A percentile compares a stretch with the other conserved stretches of the same genome.
Conservation (phyloP, 35 echinoderm and acorn worm genomes). For the Amphiura filiformis region DNA sequence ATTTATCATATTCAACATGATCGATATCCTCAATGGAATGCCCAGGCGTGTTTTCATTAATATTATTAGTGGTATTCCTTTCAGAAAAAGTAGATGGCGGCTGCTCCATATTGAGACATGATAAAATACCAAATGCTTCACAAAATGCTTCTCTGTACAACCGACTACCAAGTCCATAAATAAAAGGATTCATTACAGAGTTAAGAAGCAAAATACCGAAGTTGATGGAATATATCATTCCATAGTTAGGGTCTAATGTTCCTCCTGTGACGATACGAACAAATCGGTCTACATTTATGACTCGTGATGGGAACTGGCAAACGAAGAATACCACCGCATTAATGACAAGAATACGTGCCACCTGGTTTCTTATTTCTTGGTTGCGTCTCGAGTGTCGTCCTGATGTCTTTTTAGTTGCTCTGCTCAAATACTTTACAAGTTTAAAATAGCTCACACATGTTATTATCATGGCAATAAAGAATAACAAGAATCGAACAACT, state of each 20-base stretch:
- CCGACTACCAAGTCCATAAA: constrained; percentile 76
- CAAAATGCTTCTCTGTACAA: constrained; percentile 74
- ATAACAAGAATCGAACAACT: constrained; percentile 27
- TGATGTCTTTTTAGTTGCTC: background rate
- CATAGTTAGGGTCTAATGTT: constrained; percentile 11
- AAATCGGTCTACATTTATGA: constrained; percentile 62
- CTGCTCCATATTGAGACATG: background rate
- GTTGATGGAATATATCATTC: constrained; percentile 43
- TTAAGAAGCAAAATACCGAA: constrained; percentile 65
- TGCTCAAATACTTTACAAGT: constrained; percentile 49
- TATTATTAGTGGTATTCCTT: too few relatives aligned
- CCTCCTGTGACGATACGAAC: background rate
- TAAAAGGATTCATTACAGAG: constrained; percentile 83
- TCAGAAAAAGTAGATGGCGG: too few relatives aligned
- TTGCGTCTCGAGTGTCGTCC: constrained; percentile 25
- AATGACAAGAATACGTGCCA: constrained; percentile 77
- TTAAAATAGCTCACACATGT: constrained; percentile 64
- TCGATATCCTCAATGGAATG: too few relatives aligned
- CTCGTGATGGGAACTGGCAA: constrained; percentile 75
- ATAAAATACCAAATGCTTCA: constrained; percentile 40
- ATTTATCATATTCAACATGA: too few relatives aligned
- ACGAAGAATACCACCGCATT: constrained; percentile 76
- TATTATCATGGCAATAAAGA: constrained; percentile 47
- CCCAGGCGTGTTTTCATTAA: too few relatives aligned
- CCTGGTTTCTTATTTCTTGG: constrained; percentile 68